phyloP scores from a whole-genome alignment of 2,888 invertebrate genomes.

The Exocentrus adspersus region DNA sequence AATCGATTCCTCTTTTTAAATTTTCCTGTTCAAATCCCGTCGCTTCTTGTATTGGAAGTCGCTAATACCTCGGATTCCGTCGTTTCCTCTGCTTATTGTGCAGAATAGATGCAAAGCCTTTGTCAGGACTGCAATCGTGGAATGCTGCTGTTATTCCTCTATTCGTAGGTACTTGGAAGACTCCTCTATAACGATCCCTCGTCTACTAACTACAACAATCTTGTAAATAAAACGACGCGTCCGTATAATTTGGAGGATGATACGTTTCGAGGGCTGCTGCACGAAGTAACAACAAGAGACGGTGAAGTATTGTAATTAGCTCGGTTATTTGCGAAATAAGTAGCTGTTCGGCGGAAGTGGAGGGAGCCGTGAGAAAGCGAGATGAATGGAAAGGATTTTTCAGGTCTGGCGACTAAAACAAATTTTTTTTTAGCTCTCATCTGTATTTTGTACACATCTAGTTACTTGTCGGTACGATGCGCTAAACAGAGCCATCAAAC shows the following conservation, averaged over 20 bases:
- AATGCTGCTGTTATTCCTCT: neutral
- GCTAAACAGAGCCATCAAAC: too few species aligned
- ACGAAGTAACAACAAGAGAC: neutral
- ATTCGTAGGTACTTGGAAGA: slow-evolving; percentile 3
- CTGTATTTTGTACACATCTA: too few species aligned
- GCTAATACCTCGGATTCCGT: slow-evolving; percentile 8
- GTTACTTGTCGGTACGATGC: too few species aligned
- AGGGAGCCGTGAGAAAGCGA: slow-evolving; percentile 11
- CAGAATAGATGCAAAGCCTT: slow-evolving; percentile 13
- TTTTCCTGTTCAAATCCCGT: too few species aligned
- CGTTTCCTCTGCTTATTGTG: slow-evolving; percentile 9
- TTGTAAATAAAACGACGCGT: slow-evolving; percentile 13
- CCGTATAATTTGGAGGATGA: slow-evolving; percentile 7
- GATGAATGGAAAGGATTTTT: too few species aligned
- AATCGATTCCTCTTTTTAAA: too few species aligned
- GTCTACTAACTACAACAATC: slow-evolving; percentile 7
- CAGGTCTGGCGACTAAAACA: too few species aligned
- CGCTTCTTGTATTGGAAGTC: slow-evolving; percentile 11
- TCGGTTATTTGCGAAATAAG: slow-evolving; percentile 12
- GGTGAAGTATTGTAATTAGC: slow-evolving; percentile 20
- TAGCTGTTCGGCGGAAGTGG: slow-evolving; percentile 3
- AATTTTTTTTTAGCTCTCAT: too few species aligned
- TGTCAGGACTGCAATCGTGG: too few species aligned
- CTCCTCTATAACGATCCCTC: slow-evolving; percentile 7
- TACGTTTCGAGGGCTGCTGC: slow-evolving; percentile 9